Conservation (phyloP, 2,113 vertebrate species). For the Maccullochella peelii region DNA sequence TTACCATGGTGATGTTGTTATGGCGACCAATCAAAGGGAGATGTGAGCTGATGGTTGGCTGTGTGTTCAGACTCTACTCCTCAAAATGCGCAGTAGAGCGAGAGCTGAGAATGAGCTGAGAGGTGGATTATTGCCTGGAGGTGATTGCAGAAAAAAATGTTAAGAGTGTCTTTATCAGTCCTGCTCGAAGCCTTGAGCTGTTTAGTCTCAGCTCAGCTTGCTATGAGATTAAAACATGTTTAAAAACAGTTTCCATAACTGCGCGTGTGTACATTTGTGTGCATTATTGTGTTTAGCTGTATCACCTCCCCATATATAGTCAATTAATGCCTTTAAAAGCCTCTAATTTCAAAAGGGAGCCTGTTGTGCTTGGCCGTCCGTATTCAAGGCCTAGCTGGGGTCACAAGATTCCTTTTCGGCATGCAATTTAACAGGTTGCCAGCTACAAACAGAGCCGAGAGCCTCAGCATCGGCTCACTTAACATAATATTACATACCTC, state of each 20-base stretch:
- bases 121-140: slow-evolving; percentile 29
- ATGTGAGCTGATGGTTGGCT: slow-evolving; percentile 64
- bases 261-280: neutral
- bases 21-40: slow-evolving; percentile 74
- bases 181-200: slow-evolving; percentile 12
- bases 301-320: neutral
- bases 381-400: slow-evolving; percentile 42
- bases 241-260: slow-evolving; percentile 15
- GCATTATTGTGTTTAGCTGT: neutral
- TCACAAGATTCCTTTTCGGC: slow-evolving; percentile 46
- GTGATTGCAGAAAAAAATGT: slow-evolving; percentile 32
- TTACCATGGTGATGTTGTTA: slow-evolving; percentile 79
- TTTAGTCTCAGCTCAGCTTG: slow-evolving; percentile 37
- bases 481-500: slow-evolving; percentile 59
- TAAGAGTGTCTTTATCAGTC: slow-evolving; percentile 34
- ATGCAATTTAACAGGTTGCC: slow-evolving; percentile 57
- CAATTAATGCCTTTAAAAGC: slow-evolving; percentile 51
- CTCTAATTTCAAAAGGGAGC: slow-evolving; percentile 34
- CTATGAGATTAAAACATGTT: slow-evolving; percentile 18
- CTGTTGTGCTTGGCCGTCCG: slow-evolving; percentile 15
- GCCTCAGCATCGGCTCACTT: slow-evolving; percentile 22
- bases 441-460: slow-evolving; percentile 25
- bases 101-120: slow-evolving; percentile 28
- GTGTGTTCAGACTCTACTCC: slow-evolving; percentile 27
- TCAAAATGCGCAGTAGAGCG: slow-evolving; percentile 20